Evolutionary conservation across 2,888 invertebrate genomes (phyloP), one percentile per base, ranked within the genome.

Genomic region (Aspidiotus rigidus): DNA sequence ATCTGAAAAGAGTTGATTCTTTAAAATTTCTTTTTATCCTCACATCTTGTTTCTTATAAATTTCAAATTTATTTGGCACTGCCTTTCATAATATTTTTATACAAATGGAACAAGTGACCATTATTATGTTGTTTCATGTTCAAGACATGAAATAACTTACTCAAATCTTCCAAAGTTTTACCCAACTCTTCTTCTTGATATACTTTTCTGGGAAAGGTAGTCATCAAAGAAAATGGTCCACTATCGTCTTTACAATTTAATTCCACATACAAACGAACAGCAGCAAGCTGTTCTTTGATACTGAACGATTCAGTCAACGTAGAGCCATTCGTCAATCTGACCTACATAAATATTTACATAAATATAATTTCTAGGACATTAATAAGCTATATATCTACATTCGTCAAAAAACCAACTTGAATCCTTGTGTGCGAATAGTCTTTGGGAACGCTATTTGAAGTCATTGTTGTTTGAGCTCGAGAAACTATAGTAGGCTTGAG

Each of bases 171-270:
- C 73, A 97, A 80, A 0, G 96, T 92, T 76, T 87, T 89, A 71
- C 91, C 89, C 79, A 91, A 95, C 77, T 97, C 96, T 5, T 93
- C 93, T 11, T 81, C 83, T 1, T 83, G 81, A 77, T 94, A 97
- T 64, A 93, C 85, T 79, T 90, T 92, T 76, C 86, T 87, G 8
- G 97, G 96, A 80, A 93, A 97, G 75, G 85, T 87, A 3, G 93
- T 95, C 88, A 96, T 93, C 74, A 97, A 80, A 69, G 86, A 86
- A 79, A 96, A 94, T 7, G 83, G 80, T 59, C 80, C 83, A 0
- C 81, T 80, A 10, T 83, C 83, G 75, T 90, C 88, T 56, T 85
- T 85, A 64, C 90, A 83, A 75, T 95, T 88, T 81, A 94, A 83
- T 80, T 93, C 87, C 62, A 97, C 83, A 79, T 85, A 98, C 55